Evolutionary conservation across 2,797 vertebrate species (phyloP).

Genomic region (Kryptopterus vitreolus): DNA sequence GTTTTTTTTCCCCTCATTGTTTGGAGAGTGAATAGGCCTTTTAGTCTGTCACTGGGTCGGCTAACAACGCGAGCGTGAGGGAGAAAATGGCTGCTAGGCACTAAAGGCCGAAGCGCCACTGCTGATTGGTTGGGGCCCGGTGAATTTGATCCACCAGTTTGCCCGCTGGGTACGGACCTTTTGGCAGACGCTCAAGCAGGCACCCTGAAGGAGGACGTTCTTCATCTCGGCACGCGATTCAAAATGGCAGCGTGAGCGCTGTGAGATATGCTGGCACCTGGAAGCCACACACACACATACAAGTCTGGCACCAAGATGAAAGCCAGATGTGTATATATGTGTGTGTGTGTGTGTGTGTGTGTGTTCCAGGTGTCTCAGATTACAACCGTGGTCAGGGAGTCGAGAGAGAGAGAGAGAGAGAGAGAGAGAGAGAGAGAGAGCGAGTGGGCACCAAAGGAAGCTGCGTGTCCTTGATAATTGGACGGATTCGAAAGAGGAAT

Average conservation of each 20-base stretch:
- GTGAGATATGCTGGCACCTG: slow-evolving; percentile 38
- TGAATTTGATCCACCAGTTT: slow-evolving; percentile 18
- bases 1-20: background rate
- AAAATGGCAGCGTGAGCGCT: slow-evolving; percentile 40
- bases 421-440: slow-evolving; percentile 48
- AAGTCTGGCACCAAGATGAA: slow-evolving; percentile 41
- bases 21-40: background rate
- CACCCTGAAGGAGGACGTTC: slow-evolving; percentile 3
- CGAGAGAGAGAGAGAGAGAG: slow-evolving; percentile 42
- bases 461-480: slow-evolving; percentile 54
- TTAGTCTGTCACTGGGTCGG: background rate
- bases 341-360: slow-evolving; percentile 28
- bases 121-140: slow-evolving; percentile 16
- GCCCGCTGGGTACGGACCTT: background rate
- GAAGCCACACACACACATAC: slow-evolving; percentile 41
- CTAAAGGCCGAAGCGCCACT: background rate
- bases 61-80: background rate
- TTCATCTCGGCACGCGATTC: slow-evolving; percentile 20
- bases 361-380: slow-evolving; percentile 33
- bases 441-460: slow-evolving; percentile 42
- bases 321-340: slow-evolving; percentile 47
- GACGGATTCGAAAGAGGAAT: slow-evolving; percentile 40
- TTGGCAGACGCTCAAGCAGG: background rate
- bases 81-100: slow-evolving; percentile 25
- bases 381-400: slow-evolving; percentile 40